Evolutionary conservation across 2,113 vertebrate species (phyloP).

Genomic region (Australoheros scitulus): DNA sequence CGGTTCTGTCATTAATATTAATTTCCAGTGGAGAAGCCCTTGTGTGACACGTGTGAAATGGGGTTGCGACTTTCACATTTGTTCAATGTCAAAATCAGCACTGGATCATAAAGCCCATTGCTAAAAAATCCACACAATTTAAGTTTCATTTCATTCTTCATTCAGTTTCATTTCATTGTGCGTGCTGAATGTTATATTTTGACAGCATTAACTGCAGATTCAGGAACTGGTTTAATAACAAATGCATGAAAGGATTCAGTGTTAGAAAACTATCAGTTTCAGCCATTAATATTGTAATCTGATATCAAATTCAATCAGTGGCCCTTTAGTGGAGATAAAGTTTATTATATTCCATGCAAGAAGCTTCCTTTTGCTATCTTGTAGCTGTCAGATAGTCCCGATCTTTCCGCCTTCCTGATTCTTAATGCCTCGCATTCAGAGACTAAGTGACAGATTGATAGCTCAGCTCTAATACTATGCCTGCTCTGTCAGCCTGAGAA

Average conservation of each 20-base stretch:
- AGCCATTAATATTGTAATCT: background rate
- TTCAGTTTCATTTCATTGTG: slow-evolving; percentile 2
- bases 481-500: slow-evolving; percentile 60
- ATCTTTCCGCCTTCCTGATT: slow-evolving; percentile 46
- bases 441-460: slow-evolving; percentile 74
- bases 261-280: slow-evolving; percentile 18
- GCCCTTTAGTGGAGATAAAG: slow-evolving; percentile 17
- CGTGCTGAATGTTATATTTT: slow-evolving; percentile 2
- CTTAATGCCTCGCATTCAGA: slow-evolving; percentile 50
- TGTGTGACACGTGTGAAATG: slow-evolving; percentile 42
- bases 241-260: background rate
- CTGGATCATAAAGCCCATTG: slow-evolving; percentile 14
- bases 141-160: slow-evolving; percentile 6
- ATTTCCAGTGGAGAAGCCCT: slow-evolving; percentile 34
- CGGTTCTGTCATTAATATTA: slow-evolving; percentile 58
- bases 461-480: slow-evolving; percentile 55
- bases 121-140: background rate
- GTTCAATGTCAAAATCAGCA: slow-evolving; percentile 59
- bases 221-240: background rate
- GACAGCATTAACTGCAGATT: background rate
- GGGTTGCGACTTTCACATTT: slow-evolving; percentile 57
- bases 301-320: slow-evolving; percentile 26
- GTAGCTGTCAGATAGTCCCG: slow-evolving; percentile 36
- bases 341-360: slow-evolving; percentile 40
- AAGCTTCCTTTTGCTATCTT: slow-evolving; percentile 55